phyloP scores from a whole-genome alignment of 1,140 invertebrate genomes.

The Ceratina calcarata region DNA sequence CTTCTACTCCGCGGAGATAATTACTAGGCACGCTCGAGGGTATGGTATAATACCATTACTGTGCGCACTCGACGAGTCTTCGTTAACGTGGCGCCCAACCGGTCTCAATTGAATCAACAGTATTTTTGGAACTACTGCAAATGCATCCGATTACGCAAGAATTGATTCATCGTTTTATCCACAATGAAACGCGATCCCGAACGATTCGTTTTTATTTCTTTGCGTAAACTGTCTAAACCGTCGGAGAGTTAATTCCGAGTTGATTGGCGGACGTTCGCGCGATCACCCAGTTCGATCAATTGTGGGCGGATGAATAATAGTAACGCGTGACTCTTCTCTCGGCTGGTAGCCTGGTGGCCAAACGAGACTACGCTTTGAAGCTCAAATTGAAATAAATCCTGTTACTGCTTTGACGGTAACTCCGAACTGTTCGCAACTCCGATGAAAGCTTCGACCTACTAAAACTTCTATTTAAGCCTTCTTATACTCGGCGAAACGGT shows the following conservation, averaged over 20 bases:
- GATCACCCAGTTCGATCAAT: constrained; percentile 18
- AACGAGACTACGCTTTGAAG: constrained; percentile 74
- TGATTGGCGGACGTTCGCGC: neutral
- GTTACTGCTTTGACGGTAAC: constrained; percentile 60
- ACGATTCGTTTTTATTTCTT: too few relatives aligned
- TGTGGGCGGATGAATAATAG: constrained; percentile 41
- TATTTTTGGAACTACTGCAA: neutral
- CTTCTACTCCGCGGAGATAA: constrained; percentile 11
- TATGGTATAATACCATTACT: constrained; percentile 26
- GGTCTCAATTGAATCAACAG: neutral
- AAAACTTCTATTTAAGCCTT: neutral
- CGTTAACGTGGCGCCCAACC: neutral
- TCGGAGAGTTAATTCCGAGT: neutral
- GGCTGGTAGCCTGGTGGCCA: constrained; percentile 70
- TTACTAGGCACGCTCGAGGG: constrained; percentile 24
- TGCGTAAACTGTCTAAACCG: too few relatives aligned
- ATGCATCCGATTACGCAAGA: neutral
- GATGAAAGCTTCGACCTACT: neutral
- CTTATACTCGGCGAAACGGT: neutral
- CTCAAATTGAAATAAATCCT: constrained; percentile 74
- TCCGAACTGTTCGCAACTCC: neutral
- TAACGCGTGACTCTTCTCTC: constrained; percentile 36
- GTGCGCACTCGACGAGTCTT: too few relatives aligned
- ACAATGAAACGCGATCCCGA: neutral
- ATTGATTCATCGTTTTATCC: neutral